Evolutionary conservation across 2,113 vertebrate genomes (phyloP).

Genomic region (Misgurnus anguillicaudatus): DNA sequence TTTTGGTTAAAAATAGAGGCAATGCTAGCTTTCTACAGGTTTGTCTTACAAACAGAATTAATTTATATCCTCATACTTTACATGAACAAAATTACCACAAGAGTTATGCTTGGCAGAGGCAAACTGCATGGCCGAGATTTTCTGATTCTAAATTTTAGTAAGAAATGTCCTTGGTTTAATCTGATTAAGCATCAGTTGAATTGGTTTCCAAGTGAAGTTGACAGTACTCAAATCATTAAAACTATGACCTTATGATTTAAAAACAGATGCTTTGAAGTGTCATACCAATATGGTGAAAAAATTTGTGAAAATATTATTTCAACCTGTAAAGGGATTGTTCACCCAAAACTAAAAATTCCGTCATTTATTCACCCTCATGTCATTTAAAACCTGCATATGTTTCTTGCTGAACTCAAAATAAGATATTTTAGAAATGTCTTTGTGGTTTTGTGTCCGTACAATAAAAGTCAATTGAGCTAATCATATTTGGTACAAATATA

Average conservation of each 20-base stretch:
- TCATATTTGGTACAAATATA: too few relatives aligned
- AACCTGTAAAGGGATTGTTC: too few relatives aligned
- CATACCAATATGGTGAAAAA: too few relatives aligned
- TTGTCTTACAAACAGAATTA: constrained; percentile 17
- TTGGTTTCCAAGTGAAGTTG: neutral
- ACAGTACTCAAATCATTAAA: neutral
- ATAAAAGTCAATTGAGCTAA: too few relatives aligned
- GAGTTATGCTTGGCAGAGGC: constrained; percentile 26
- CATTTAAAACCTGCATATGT: too few relatives aligned
- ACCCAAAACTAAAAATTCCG: too few relatives aligned
- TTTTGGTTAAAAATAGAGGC: neutral
- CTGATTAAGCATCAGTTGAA: neutral
- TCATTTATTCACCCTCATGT: too few relatives aligned
- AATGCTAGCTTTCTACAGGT: neutral
- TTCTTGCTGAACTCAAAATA: too few relatives aligned
- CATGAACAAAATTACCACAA: constrained; percentile 45
- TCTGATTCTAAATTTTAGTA: constrained; percentile 3
- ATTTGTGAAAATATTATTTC: too few relatives aligned
- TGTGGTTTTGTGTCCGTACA: too few relatives aligned
- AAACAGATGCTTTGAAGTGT: neutral
- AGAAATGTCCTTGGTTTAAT: constrained; percentile 14
- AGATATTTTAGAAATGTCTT: too few relatives aligned
- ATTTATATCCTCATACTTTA: constrained; percentile 31
- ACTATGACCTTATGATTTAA: neutral
- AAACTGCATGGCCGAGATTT: constrained; percentile 2